Base-by-base conservation (phyloP, 2,113 vertebrate species). In the Hystrix cristata region DNA sequence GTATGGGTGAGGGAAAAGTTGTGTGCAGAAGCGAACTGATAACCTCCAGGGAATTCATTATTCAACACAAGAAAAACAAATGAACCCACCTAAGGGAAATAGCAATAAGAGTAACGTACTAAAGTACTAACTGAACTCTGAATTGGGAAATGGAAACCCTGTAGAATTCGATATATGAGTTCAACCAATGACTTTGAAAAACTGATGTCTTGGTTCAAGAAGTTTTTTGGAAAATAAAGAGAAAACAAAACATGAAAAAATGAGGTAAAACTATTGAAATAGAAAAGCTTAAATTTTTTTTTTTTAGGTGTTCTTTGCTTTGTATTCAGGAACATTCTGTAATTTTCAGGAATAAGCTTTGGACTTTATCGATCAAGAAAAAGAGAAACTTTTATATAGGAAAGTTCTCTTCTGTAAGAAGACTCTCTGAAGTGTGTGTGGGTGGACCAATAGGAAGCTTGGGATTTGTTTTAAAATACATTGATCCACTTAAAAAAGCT, bases 1-100 rank as follows among this genome's bases (percentile, higher is more conserved):
- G 14, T 90, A 87, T 29, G 46, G 38, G 48, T 79, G 38, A 91
- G 34, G 51, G 19, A 16, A 14, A 86, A 91, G 31, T 11, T 94
- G 53, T 72, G 53, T 90, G 83, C 31, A 83, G 74, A 82, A 83
- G 62, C 31, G 87, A 60, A 65, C 57, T 67, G 43, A 55, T 60
- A 12, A 80, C 71, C 25, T 91, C 38, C 60, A 43, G n/a, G 57
- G 69, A 91, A 18, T 57, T 90, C 10, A 64, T 92, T 69, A 64
- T 82, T 91, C 78, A 60, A 23, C 13, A 16, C n/a, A 78, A 90
- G 81, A n/a, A 95, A 88, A 74, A 38, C 57, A 57, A 91, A 65
- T 27, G 72, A 94, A 60, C 10, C 64, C 55, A 34, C 31, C 23
- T 91, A 23, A 84, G 65, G n/a, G 81, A 69, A 69, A 25, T 11